phyloP scores from a whole-genome alignment of 1,140 invertebrate genomes.

The Oryzaephilus surinamensis region DNA sequence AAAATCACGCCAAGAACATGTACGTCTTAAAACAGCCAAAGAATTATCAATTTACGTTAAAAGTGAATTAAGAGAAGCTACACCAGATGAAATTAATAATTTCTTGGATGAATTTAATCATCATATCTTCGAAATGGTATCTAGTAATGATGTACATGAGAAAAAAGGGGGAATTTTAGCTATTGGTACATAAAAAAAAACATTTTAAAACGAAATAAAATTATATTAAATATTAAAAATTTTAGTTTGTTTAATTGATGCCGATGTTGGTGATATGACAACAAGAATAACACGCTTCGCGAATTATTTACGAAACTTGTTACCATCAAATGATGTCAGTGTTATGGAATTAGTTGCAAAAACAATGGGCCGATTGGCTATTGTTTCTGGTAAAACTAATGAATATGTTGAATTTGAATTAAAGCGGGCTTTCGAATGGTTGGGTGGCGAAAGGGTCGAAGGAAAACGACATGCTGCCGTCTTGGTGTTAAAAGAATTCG shows the following conservation, averaged over 20 bases:
- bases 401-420: constrained; percentile 96
- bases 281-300: constrained; percentile 84
- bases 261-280: constrained; percentile 85
- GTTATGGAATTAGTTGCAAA: constrained; percentile 95
- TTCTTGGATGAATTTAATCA: constrained; percentile 95
- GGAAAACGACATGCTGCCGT: constrained; percentile 85
- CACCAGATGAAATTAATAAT: constrained; percentile 77
- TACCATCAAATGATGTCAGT: constrained; percentile 80
- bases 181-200: constrained; percentile 71
- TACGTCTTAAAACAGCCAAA: constrained; percentile 70
- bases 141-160: constrained; percentile 82
- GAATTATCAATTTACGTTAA: constrained; percentile 86
- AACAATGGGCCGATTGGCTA: constrained; percentile 82
- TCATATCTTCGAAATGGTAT: constrained; percentile 93
- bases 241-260: constrained; percentile 78
- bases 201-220: constrained; percentile 24
- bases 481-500: constrained; percentile 84
- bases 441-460: constrained; percentile 80
- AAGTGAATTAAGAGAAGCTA: constrained; percentile 82
- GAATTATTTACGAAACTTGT: constrained; percentile 81
- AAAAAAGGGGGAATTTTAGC: constrained; percentile 92
- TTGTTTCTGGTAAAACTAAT: constrained; percentile 84
- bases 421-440: constrained; percentile 88
- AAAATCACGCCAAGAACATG: constrained; percentile 80
- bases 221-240: background rate